These are phyloP conservation scores for Drosophila watanabei DNA, from an alignment of 1,140 invertebrate genomes.

Conservation along the genomic window DNA sequence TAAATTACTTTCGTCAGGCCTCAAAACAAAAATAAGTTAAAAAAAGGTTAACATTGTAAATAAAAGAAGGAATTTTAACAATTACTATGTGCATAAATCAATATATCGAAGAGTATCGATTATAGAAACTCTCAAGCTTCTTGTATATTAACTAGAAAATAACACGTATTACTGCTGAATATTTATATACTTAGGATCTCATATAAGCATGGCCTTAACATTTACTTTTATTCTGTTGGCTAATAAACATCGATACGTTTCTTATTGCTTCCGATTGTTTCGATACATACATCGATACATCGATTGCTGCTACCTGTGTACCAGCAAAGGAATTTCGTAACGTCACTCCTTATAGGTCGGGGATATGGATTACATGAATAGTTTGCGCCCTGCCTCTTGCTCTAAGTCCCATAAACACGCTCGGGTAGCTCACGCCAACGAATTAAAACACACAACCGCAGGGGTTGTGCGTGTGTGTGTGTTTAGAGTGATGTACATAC, in stretches of 20 bases:
- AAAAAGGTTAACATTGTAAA: background rate
- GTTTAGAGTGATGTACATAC: conserved; percentile 28
- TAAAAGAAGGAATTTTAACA: too few species aligned
- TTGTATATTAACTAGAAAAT: too few species aligned
- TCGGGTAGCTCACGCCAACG: conserved; percentile 60
- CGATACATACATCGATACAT: background rate
- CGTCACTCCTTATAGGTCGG: conserved; percentile 20
- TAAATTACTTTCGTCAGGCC: background rate
- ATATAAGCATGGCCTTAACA: too few species aligned
- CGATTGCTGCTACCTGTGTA: too few species aligned
- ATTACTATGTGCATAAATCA: too few species aligned
- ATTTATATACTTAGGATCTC: background rate
- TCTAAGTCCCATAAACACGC: conserved; percentile 71
- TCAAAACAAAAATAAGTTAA: background rate
- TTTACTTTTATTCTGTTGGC: too few species aligned
- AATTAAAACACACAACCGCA: conserved; percentile 43
- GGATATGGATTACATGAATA: conserved; percentile 29
- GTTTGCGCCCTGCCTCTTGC: conserved; percentile 40
- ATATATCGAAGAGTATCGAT: background rate
- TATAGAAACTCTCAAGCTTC: too few species aligned
- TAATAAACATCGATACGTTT: background rate
- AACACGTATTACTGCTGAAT: background rate
- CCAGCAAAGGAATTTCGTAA: conserved; percentile 11
- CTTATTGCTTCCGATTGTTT: background rate
- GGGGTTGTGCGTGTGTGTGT: conserved; percentile 1